Base-by-base conservation (phyloP, 1,140 invertebrate genomes). In the Magallana angulata region DNA sequence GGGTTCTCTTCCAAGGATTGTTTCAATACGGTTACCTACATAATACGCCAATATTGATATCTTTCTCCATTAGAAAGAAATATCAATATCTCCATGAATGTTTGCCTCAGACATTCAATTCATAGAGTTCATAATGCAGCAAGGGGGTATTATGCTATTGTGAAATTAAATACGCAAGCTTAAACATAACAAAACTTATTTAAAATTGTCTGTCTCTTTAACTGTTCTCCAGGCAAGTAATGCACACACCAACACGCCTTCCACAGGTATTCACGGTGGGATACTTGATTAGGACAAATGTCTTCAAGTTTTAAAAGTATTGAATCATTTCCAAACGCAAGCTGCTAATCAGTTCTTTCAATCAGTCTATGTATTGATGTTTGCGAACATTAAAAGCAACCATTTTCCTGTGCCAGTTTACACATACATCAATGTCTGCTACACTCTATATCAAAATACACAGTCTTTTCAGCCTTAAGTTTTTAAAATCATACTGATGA, bases 161-260 rank as follows among this genome's bases (percentile, higher is more conserved):
- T 76, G 68, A 76, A 76, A 76, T 76, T 76, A 76, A 76, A 76
- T 76, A 76, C 68, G 30, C 68, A 76, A 76, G 68, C 68, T 76
- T 76, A 76, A 30, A 76, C 68, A 76, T 30, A 76, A 76, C 68
- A 36, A 24, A 76, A 76, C 68, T 76, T 76, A 76, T 76, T 76
- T 76, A 76, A 76, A 16, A 76, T 76, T 76, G 30, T 76, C 68
- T 76, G 68, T 76, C 68, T 76, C 24, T 76, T 76, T 76, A 76
- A 76, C 68, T 36, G 24, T 30, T 12, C 68, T 76, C 36, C 68
- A 30, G 68, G 68, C 68, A 76, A 24, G 68, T 76, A 76, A 76
- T 30, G 68, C 36, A 76, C 68, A 76, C 68, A 30, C 24, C 68
- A 11, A 30, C 11, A 6, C 8, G 18, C 24, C 24, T 30, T 30